Conservation (phyloP, 2,113 vertebrate species). For the Phaethornis superciliosus region DNA sequence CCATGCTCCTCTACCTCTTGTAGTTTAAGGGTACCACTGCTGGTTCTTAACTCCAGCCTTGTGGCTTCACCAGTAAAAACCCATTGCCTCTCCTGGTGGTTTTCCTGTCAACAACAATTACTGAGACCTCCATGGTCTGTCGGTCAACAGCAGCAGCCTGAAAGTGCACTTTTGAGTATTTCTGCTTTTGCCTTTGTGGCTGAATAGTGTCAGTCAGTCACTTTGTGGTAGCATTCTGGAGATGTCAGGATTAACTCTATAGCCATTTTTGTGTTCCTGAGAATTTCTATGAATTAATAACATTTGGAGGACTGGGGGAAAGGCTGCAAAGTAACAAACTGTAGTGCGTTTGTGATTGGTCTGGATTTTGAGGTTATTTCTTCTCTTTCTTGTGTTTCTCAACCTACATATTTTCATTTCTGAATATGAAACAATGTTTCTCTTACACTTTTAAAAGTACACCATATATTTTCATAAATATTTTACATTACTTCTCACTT, state of each 20-base stretch:
- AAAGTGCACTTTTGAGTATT: slow-evolving; percentile 72
- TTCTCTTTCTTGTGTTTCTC: not conserved
- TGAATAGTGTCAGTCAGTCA: slow-evolving; percentile 76
- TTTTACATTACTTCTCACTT: not conserved
- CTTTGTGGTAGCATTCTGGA: slow-evolving; percentile 69
- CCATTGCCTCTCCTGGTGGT: slow-evolving; percentile 36
- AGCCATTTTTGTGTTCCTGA: not conserved
- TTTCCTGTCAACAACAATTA: slow-evolving; percentile 58
- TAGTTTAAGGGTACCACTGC: not conserved
- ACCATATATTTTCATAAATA: not conserved
- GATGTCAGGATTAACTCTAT: slow-evolving; percentile 65
- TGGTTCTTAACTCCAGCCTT: slow-evolving; percentile 24
- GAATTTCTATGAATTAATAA: slow-evolving; percentile 71
- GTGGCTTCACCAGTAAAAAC: slow-evolving; percentile 31
- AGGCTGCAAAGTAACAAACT: slow-evolving; percentile 20
- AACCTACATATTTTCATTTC: not conserved
- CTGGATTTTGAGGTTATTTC: slow-evolving; percentile 25
- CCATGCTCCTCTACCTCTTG: not conserved
- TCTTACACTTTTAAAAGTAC: not conserved
- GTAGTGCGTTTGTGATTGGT: not conserved
- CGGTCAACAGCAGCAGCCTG: slow-evolving; percentile 71
- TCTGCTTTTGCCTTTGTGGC: slow-evolving; percentile 78
- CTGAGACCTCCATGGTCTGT: slow-evolving; percentile 43
- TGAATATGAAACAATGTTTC: not conserved
- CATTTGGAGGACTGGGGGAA: not conserved